Conservation (phyloP, 2,797 vertebrate genomes). For the Sebastes diaconus region DNA sequence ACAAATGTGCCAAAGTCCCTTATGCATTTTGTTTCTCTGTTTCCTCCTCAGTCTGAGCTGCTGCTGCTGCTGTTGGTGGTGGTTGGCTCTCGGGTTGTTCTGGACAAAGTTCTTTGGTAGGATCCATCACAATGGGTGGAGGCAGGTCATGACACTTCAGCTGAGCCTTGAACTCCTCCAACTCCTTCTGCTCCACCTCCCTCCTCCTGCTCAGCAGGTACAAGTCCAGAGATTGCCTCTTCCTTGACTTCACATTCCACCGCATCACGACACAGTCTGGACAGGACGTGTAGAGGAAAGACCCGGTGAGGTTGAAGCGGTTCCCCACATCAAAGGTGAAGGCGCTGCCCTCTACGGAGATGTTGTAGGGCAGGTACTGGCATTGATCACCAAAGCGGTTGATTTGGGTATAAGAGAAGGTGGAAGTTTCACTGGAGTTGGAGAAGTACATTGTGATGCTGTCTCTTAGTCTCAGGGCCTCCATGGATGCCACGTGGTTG, state of each 20-base stretch:
- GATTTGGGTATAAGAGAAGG: constrained; percentile 45
- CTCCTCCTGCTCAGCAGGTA: constrained; percentile 68
- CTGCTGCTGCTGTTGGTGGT: neutral
- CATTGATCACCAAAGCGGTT: constrained; percentile 58
- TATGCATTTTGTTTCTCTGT: neutral
- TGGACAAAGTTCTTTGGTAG: constrained; percentile 56
- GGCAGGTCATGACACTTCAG: constrained; percentile 55
- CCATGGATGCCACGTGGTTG: constrained; percentile 35
- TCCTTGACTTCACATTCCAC: constrained; percentile 35
- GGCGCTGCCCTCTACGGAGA: constrained; percentile 27
- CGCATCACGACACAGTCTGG: constrained; percentile 61
- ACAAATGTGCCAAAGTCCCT: neutral
- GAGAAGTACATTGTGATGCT: constrained; percentile 63
- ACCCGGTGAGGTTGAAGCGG: constrained; percentile 41
- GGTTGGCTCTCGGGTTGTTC: constrained; percentile 10
- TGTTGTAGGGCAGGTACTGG: constrained; percentile 44
- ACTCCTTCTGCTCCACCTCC: constrained; percentile 40
- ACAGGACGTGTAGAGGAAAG: constrained; percentile 46
- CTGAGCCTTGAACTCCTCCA: constrained; percentile 66
- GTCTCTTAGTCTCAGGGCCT: constrained; percentile 49
- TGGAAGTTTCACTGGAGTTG: constrained; percentile 29
- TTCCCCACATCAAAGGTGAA: constrained; percentile 48
- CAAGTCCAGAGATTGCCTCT: constrained; percentile 41
- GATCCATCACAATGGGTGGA: constrained; percentile 51
- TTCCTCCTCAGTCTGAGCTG: constrained; percentile 1